A percentile compares a stretch with the other conserved stretches of the same genome.
Conservation (phyloP, 2,888 invertebrate genomes). For the Oscheius sp. region DNA sequence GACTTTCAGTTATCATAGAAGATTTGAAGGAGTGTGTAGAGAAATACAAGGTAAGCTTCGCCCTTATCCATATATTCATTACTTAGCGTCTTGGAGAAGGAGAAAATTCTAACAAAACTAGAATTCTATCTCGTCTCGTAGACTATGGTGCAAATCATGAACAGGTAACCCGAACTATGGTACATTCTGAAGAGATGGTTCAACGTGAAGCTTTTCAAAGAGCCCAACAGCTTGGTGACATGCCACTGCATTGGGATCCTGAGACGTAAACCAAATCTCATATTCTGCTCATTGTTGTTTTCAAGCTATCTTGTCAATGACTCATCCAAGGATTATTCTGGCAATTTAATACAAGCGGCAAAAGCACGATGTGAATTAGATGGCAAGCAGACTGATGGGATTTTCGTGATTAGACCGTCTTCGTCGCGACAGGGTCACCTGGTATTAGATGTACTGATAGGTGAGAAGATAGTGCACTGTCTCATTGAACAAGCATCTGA, state of each 20-base stretch:
- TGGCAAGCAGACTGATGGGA: slow-evolving; percentile 78
- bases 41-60: background rate
- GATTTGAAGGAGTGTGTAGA: background rate
- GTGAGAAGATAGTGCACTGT: slow-evolving; percentile 71
- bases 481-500: slow-evolving; percentile 46
- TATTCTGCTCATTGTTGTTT: background rate
- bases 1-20: background rate
- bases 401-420: slow-evolving; percentile 87
- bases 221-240: background rate
- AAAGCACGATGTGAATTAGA: slow-evolving; percentile 73
- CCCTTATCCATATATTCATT: too few relatives aligned
- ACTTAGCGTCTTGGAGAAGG: too few relatives aligned
- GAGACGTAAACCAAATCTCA: background rate
- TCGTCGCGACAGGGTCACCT: slow-evolving; percentile 73
- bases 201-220: background rate
- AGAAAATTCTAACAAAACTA: background rate
- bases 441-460: slow-evolving; percentile 48
- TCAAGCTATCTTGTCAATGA: slow-evolving; percentile 50
- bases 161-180: background rate
- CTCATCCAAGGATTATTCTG: slow-evolving; percentile 46
- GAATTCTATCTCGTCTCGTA: too few relatives aligned
- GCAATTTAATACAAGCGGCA: slow-evolving; percentile 36
- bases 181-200: background rate
- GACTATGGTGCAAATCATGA: too few relatives aligned
- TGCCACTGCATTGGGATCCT: background rate